These are phyloP conservation scores for Aricia artaxerxes DNA, from an alignment of 2,888 invertebrate genomes.

Conservation along the genomic window DNA sequence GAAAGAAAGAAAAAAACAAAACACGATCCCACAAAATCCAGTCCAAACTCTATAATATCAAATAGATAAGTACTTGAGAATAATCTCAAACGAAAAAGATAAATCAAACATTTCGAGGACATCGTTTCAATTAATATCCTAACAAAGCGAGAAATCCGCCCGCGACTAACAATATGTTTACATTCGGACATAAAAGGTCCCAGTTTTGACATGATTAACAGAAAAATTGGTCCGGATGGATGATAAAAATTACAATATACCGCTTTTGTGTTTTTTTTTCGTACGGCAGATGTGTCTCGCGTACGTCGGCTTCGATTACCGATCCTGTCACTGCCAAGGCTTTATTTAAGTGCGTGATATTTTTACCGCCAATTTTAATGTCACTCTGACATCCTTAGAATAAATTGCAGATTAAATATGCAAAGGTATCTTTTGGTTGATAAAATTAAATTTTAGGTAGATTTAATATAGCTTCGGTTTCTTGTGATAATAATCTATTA, in stretches of 20 bases:
- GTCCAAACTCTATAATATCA: not conserved
- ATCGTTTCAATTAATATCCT: slow-evolving; percentile 28
- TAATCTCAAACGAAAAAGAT: slow-evolving; percentile 9
- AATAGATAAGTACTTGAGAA: not conserved
- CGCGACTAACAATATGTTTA: slow-evolving; percentile 58
- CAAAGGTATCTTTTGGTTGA: not conserved
- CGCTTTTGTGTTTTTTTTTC: slow-evolving; percentile 63
- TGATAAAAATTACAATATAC: slow-evolving; percentile 54
- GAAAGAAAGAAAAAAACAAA: too few relatives aligned
- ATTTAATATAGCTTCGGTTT: too few relatives aligned
- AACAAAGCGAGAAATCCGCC: slow-evolving; percentile 24
- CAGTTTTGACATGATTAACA: slow-evolving; percentile 73
- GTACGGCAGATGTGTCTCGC: slow-evolving; percentile 65
- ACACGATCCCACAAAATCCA: not conserved
- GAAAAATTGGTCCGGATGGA: slow-evolving; percentile 61
- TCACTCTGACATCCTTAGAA: slow-evolving; percentile 28
- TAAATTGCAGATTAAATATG: slow-evolving; percentile 26
- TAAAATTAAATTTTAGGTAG: not conserved
- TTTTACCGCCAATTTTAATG: slow-evolving; percentile 42
- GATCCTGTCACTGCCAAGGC: slow-evolving; percentile 62
- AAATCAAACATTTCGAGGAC: slow-evolving; percentile 19
- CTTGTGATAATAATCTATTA: too few relatives aligned
- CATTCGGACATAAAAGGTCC: slow-evolving; percentile 59
- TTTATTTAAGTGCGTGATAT: slow-evolving; percentile 69
- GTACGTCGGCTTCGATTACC: slow-evolving; percentile 69